These are phyloP conservation scores for Ianthella basta DNA, from an alignment of 37 sponge, comb jelly and placozoan species.

Conservation along the genomic window DNA sequence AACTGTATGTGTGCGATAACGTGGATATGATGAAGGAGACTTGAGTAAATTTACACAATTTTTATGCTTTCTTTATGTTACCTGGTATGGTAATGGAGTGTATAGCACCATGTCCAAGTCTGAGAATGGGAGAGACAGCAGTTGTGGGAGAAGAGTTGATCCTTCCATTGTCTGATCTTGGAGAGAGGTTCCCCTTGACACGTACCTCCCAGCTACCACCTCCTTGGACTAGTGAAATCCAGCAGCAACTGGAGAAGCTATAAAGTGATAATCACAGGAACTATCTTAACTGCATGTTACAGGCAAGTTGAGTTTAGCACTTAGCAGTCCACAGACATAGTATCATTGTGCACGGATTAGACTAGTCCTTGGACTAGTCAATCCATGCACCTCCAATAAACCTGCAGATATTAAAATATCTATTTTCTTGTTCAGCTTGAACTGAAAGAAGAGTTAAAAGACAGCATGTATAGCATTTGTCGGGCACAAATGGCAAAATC, in stretches of 20 bases:
- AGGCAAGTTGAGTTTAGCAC: too few relatives aligned
- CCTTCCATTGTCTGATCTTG: conserved; percentile 40
- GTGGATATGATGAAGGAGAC: not conserved
- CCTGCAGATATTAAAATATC: too few relatives aligned
- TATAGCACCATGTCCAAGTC: conserved; percentile 36
- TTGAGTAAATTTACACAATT: not conserved
- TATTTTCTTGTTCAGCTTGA: too few relatives aligned
- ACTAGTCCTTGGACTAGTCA: too few relatives aligned
- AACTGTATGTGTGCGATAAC: too few relatives aligned
- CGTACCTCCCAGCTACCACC: conserved; percentile 31
- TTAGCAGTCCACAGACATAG: too few relatives aligned
- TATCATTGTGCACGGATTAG: too few relatives aligned
- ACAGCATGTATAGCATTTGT: too few relatives aligned
- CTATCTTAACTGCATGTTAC: too few relatives aligned
- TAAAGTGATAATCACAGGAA: not conserved
- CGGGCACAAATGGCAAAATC: not conserved
- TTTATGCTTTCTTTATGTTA: not conserved
- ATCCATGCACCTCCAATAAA: too few relatives aligned
- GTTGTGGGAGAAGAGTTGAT: conserved; percentile 62
- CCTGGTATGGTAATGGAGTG: conserved; percentile 47
- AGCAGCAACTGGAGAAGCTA: conserved; percentile 44
- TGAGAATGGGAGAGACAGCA: conserved; percentile 42
- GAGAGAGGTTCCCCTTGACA: conserved; percentile 21
- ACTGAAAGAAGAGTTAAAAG: too few relatives aligned
- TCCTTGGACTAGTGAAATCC: conserved; percentile 30